Conservation (phyloP, 2,113 vertebrate species). For the Illadopsis cleaveri region DNA sequence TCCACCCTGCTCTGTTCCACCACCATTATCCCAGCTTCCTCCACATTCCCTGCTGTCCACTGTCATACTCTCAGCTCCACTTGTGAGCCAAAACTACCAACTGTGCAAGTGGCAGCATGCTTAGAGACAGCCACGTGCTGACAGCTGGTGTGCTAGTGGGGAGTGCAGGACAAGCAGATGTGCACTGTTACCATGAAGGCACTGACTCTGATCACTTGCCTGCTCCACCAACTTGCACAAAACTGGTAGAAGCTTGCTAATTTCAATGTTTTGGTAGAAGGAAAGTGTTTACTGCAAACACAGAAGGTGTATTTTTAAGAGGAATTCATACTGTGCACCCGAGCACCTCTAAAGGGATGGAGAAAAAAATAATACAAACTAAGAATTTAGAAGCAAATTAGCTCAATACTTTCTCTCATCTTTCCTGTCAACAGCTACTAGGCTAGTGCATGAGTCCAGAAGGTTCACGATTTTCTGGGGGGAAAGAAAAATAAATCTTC, state of each 20-base stretch:
- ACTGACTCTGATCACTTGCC: accelerated
- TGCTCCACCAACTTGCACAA: neutral
- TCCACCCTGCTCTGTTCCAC: neutral
- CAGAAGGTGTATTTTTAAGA: neutral
- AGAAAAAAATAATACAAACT: neutral
- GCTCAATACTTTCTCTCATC: neutral
- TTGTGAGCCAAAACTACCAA: neutral
- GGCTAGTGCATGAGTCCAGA: neutral
- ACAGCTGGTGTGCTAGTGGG: accelerated
- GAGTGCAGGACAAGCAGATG: neutral
- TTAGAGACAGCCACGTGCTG: neutral
- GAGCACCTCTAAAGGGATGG: neutral
- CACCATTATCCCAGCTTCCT: neutral
- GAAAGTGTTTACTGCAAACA: neutral
- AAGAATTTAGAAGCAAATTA: neutral
- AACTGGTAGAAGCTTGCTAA: neutral
- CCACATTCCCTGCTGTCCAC: neutral
- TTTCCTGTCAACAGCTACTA: neutral
- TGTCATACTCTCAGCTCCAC: neutral
- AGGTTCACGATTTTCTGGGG: neutral
- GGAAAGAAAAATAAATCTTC: neutral
- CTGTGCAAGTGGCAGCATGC: neutral
- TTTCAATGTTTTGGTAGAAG: neutral
- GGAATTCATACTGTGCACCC: neutral
- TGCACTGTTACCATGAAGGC: neutral